Evolutionary conservation across 2,113 vertebrate species (phyloP), one percentile per base, ranked within the genome.

Genomic region (Capreolus pygargus): DNA sequence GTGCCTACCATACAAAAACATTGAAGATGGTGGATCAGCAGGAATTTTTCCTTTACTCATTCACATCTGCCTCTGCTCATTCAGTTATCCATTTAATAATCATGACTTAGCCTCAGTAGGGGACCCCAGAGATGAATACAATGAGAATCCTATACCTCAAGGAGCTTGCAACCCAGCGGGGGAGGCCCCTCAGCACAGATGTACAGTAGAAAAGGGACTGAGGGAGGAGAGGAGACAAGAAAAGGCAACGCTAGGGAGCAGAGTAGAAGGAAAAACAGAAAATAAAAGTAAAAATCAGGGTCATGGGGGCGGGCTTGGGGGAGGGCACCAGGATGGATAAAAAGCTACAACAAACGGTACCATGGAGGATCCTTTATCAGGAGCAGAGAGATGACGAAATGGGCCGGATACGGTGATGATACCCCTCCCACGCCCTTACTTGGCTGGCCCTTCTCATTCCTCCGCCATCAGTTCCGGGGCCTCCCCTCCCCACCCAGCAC

Each of bases 401-500:
- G 52, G 60, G 94, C 82, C 36, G 61, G 64, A 43, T 0, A 0
- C 25, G 39, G 28, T 1, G 2, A 3, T 7, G 13, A 55, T 39
- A 39, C 33, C 14, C 23, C 30, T n/a, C 43, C 25, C 3, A 2
- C 0, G 1, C 52, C 25, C 30, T 81, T 55, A 5, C 60, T 36
- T 70, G 16, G 83, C 74, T 52, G 79, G 10, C 15, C 13, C 47
- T 47, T 30, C 47, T 25, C 74, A 5, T 14, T 30, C 57, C n/a
- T 70, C 67, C 33, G 15, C 57, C 39, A 70, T 78, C 47, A 81
- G 47, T 17, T 47, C 47, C 7, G 0, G 28, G 50, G 30, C 76
- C 92, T 61, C 89, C 81, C 11, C 23, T 50, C 39, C 28, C 43
- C 11, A 45, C 83, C 8, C 30, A 36, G 89, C 0, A 33, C 64